These are phyloP conservation scores for Pangasianodon hypophthalmus DNA, from an alignment of 2,113 vertebrate species.

Conservation along the genomic window DNA sequence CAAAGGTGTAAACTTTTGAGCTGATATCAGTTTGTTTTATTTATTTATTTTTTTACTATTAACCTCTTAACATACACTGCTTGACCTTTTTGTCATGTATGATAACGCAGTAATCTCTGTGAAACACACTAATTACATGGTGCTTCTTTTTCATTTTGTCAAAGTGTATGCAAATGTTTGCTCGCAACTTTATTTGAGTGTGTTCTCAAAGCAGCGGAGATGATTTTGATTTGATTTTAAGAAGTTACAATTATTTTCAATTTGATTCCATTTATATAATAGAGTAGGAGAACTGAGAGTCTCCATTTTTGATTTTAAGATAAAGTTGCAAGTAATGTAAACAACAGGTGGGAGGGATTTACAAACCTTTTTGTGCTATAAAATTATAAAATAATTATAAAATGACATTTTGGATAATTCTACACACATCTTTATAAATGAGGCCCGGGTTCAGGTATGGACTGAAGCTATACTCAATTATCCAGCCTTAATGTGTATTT, in stretches of 20 bases:
- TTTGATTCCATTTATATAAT: background rate
- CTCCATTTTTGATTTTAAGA: background rate
- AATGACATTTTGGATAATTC: background rate
- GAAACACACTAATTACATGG: background rate
- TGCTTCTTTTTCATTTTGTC: background rate
- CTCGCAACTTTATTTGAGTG: background rate
- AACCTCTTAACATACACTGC: background rate
- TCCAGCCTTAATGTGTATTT: background rate
- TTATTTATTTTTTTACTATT: background rate
- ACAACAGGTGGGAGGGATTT: background rate
- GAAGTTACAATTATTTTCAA: background rate
- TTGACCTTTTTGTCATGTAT: background rate
- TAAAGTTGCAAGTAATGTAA: background rate
- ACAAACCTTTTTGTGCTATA: background rate
- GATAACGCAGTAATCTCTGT: background rate
- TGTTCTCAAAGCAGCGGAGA: background rate
- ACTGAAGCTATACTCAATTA: too few relatives aligned
- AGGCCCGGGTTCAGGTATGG: too few relatives aligned
- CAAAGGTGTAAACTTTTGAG: background rate
- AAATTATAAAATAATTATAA: background rate
- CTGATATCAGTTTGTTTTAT: too few relatives aligned
- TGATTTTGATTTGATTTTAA: background rate
- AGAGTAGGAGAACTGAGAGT: background rate
- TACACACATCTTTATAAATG: background rate
- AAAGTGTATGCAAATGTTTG: background rate